Evolutionary conservation across 2,113 vertebrate species (phyloP).

Genomic region (Lasiurus borealis): DNA sequence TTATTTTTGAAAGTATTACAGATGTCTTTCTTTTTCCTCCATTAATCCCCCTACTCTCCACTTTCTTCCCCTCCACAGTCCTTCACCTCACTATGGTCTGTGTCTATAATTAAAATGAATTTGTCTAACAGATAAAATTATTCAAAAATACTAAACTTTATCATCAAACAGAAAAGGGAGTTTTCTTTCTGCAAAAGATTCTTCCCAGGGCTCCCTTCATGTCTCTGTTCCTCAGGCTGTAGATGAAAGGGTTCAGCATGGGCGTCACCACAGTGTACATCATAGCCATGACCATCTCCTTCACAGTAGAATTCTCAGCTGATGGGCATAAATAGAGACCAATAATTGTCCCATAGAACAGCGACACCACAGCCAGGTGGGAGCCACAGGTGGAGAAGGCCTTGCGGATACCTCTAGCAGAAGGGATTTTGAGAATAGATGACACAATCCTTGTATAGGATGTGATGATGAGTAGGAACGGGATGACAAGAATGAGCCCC

Average conservation of each 20-base stretch:
- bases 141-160: background rate
- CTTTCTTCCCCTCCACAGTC: no score
- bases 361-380: conserved; percentile 71
- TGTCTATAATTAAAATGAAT: background rate
- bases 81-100: no score
- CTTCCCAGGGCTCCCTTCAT: conserved; percentile 60
- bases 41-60: no score
- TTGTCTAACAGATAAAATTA: background rate
- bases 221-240: conserved; percentile 74
- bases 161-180: background rate
- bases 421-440: conserved; percentile 54
- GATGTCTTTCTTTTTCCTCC: no score
- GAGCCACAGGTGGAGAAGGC: conserved; percentile 80
- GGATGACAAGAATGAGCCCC: conserved; percentile 32
- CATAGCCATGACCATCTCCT: conserved; percentile 58
- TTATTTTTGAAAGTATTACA: no score
- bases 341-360: conserved; percentile 75
- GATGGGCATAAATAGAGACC: conserved; percentile 63
- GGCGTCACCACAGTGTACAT: conserved; percentile 71
- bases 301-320: conserved; percentile 8
- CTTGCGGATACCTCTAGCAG: conserved; percentile 19
- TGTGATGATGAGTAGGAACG: conserved; percentile 62
- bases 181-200: conserved; percentile 16
- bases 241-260: conserved; percentile 73
- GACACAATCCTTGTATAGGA: conserved; percentile 71